Base-by-base conservation (phyloP, 2,797 vertebrate genomes). In the Typhlichthys subterraneus region DNA sequence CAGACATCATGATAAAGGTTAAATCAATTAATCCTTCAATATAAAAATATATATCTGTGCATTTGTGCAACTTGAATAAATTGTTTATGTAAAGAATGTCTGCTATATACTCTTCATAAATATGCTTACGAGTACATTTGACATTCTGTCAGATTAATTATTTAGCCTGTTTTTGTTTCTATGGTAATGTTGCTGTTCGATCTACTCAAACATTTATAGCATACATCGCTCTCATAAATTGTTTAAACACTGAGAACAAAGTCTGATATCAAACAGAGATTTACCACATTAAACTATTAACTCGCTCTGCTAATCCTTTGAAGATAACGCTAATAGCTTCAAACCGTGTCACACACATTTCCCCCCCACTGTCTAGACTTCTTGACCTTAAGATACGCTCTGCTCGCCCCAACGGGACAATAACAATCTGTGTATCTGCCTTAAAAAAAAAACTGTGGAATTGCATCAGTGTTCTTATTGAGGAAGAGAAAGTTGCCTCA, bases 171-270 rank as follows among this genome's bases (percentile, higher is more conserved):
- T 72, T 61, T 74, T 68, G 70, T 81, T 75, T 70, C 77, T 23
- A 50, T 53, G 29, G 67, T 47, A 55, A 77, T 76, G 84, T 73
- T 80, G 80, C 76, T 78, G 53, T 73, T 75, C 75, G 47, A 70
- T 64, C 66, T 14, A 4, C 78, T 86, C 72, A 76, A 85, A 83
- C 83, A 88, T 83, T 85, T 63, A 84, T 79, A 0, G 46, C 1
- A 59, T 51, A 69, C 66, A 72, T 64, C 13, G 19, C 15, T 42
- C 77, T 83, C 79, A 83, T 87, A 51, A 85, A 86, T 81, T 72
- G 71, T 85, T 84, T 57, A 83, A 78, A 66, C 58, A 29, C 13
- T 51, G 78, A 70, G 46, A 54, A 73, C 55, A 59, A 19, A 55
- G 82, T 50, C 63, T 62, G 15, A 70, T 72, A 61, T 76, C 45